Percentiles rank a stretch among this genome's conserved stretches.
Conservation (phyloP, 2,888 invertebrate species). For the Drosophila mayaguana region DNA sequence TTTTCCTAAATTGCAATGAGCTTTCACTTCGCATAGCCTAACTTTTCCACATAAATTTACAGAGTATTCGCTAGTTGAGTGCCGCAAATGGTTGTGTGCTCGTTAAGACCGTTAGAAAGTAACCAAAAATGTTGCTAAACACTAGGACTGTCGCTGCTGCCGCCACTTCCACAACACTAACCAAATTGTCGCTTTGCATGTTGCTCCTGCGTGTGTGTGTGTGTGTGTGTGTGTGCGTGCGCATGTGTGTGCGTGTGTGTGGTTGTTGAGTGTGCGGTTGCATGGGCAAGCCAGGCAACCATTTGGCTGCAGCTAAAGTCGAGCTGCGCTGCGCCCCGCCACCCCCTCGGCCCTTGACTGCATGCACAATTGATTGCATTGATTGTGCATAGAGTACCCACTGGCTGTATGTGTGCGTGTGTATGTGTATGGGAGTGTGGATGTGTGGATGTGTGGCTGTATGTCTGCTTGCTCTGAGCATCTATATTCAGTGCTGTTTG, state of each 20-base stretch:
- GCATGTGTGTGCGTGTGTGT: background rate
- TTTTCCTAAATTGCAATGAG: too few species aligned
- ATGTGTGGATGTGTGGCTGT: background rate
- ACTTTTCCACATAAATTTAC: background rate
- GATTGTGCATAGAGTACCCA: constrained; percentile 49
- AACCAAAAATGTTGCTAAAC: constrained; percentile 58
- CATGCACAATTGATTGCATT: constrained; percentile 76
- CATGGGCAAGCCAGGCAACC: constrained; percentile 40
- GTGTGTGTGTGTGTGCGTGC: constrained; percentile 4
- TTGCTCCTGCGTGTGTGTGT: constrained; percentile 5
- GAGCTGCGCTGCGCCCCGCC: background rate
- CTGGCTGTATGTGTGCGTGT: background rate
- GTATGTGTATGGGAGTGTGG: constrained; percentile 8
- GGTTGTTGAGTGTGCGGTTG: constrained; percentile 41
- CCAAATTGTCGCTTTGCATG: constrained; percentile 56
- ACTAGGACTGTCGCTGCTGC: constrained; percentile 14
- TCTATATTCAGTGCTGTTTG: constrained; percentile 47
- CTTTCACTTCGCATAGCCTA: too few species aligned
- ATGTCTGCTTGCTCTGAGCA: constrained; percentile 16
- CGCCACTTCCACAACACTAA: constrained; percentile 25
- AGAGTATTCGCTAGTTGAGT: constrained; percentile 11
- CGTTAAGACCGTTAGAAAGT: constrained; percentile 48
- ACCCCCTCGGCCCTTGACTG: constrained; percentile 17
- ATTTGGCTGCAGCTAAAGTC: constrained; percentile 41
- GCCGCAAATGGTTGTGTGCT: background rate